These are phyloP conservation scores for Yponomeuta cagnagella DNA, from an alignment of 2,888 invertebrate genomes.

Conservation along the genomic window DNA sequence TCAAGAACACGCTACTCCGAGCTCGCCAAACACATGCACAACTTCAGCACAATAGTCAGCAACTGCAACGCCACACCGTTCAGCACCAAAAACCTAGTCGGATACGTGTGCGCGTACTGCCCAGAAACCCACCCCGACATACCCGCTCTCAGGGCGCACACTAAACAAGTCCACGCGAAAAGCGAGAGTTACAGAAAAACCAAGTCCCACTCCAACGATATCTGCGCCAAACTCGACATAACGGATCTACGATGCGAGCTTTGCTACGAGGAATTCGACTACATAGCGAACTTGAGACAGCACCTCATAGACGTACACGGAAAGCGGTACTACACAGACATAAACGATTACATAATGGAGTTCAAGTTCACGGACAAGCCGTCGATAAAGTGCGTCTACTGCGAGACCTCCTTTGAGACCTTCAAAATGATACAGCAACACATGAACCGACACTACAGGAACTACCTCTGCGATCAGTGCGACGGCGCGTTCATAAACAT, in stretches of 20 bases:
- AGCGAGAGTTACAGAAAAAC: slow-evolving; percentile 28
- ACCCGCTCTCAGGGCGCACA: slow-evolving; percentile 44
- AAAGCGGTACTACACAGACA: neutral
- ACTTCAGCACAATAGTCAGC: slow-evolving; percentile 54
- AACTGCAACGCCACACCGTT: slow-evolving; percentile 64
- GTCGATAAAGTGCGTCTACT: slow-evolving; percentile 10
- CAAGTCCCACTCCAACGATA: slow-evolving; percentile 51
- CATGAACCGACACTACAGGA: slow-evolving; percentile 17
- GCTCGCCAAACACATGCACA: slow-evolving; percentile 68
- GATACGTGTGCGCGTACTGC: slow-evolving; percentile 64
- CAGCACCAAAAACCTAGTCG: slow-evolving; percentile 61
- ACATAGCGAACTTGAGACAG: neutral
- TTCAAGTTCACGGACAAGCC: slow-evolving; percentile 15
- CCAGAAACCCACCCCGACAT: slow-evolving; percentile 57
- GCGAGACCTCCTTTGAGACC: slow-evolving; percentile 8
- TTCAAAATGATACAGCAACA: slow-evolving; percentile 16
- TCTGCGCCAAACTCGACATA: slow-evolving; percentile 45
- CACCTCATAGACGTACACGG: slow-evolving; percentile 13
- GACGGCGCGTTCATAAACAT: slow-evolving; percentile 16
- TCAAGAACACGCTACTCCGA: slow-evolving; percentile 20
- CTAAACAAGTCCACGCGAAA: slow-evolving; percentile 34
- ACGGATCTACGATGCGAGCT: slow-evolving; percentile 13
- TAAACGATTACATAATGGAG: slow-evolving; percentile 14
- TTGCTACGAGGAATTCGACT: slow-evolving; percentile 8
- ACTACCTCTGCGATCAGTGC: slow-evolving; percentile 18